Percentiles rank a stretch among this genome's conserved stretches.
These are phyloP conservation scores for Patiria miniata DNA, from an alignment of 35 echinoderm and acorn worm genomes.

Conservation along the genomic window DNA sequence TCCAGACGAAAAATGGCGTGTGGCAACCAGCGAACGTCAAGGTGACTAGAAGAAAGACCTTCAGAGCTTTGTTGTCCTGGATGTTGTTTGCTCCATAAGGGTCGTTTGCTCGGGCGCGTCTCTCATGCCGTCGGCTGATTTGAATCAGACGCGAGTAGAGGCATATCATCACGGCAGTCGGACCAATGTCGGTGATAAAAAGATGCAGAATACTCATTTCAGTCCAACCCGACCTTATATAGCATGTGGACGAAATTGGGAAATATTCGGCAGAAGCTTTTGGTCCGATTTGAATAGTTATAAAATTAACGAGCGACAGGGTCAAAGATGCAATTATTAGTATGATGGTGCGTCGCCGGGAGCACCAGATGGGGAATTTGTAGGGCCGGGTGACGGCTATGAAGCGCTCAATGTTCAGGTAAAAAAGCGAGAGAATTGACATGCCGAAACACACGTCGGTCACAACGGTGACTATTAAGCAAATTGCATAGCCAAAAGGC, in stretches of 20 bases:
- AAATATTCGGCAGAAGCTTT: neutral
- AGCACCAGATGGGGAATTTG: neutral
- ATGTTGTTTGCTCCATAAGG: neutral
- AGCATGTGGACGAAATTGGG: neutral
- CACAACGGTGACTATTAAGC: neutral
- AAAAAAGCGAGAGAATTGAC: neutral
- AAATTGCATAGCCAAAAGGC: neutral
- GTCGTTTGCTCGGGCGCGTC: neutral
- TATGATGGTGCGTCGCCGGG: neutral
- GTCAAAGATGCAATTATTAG: neutral
- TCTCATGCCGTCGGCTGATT: constrained; percentile 3
- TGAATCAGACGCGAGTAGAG: constrained; percentile 5
- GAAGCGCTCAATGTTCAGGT: neutral
- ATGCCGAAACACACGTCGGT: neutral
- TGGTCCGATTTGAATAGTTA: neutral
- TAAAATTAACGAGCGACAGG: neutral
- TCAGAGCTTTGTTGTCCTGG: neutral
- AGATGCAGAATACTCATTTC: neutral
- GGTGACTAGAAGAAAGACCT: too few relatives aligned
- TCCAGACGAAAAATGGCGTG: too few relatives aligned
- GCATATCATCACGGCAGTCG: neutral
- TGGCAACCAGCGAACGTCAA: too few relatives aligned
- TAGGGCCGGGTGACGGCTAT: neutral
- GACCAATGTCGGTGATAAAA: neutral
- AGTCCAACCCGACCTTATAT: too few relatives aligned